Base-by-base conservation (phyloP, 2,113 vertebrate species). In the Oenanthe oenanthe region DNA sequence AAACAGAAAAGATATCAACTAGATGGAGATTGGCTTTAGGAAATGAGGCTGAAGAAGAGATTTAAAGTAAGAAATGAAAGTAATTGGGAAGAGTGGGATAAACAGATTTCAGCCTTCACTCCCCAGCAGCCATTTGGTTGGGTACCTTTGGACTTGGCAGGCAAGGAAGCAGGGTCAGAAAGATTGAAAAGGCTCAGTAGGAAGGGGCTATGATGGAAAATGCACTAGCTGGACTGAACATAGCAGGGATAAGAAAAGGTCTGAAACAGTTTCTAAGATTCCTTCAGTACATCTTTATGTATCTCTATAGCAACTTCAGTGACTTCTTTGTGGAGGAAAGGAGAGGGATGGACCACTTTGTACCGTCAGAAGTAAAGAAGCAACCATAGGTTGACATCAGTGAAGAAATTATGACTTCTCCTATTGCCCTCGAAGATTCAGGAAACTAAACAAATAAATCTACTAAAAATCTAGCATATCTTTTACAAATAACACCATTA, bases 321-420 rank as follows among this genome's bases (percentile, higher is more conserved):
- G 7, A 57, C 10, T 10, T 31, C 4, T 61, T 58, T 9, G 6
- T 22, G 13, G 19, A 61, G 13, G 12, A n/a, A 6, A 56, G 8
- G 2, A 6, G 31, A 76, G 14, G 7, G 9, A 56, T 11, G 7
- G 17, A 76, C 17, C 19, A 43, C 18, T 57, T 73, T 51, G 28
- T 31, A 65, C 13, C 24, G 53, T 13, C 14, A 57, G 26, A 67
- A 57, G 5, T 17, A 11, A 19, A 5, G 45, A 77, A 92, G 12
- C 0, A 1, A 32, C 15, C 1, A 2, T 0, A 45, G 26, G 17
- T 38, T 43, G 32, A 70, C 21, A 56, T 8, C 40, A 47, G 29
- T 2, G 1, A 13, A 92, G 12, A 87, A 73, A 54, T 76, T 63
- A 72, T 10, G 21, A 15, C 14, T 47, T 86, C 24, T 88, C 3